These are phyloP conservation scores for Panurus biarmicus DNA, from an alignment of 2,113 vertebrate genomes.

Conservation along the genomic window DNA sequence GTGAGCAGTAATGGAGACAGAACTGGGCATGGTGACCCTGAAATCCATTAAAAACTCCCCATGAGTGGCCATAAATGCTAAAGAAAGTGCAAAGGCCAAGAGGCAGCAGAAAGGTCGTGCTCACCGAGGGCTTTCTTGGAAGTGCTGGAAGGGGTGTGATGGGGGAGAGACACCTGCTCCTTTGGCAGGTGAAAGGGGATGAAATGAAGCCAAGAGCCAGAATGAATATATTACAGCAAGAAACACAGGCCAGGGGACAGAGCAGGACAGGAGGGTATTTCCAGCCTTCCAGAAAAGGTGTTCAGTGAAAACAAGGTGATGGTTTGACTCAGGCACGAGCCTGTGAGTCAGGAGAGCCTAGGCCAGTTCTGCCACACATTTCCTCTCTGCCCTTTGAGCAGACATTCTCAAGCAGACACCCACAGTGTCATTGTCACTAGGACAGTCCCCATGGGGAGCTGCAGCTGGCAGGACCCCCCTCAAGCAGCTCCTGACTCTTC, in stretches of 20 bases:
- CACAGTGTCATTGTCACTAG: neutral
- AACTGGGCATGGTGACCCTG: neutral
- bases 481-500: neutral
- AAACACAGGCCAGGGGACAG: neutral
- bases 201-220: neutral
- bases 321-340: neutral
- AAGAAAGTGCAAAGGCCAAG: neutral
- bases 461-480: neutral
- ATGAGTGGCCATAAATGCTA: neutral
- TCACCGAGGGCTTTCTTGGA: neutral
- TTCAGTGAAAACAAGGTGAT: neutral
- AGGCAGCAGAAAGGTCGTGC: fast-evolving
- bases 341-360: neutral
- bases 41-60: neutral
- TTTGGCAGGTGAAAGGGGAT: neutral
- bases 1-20: neutral
- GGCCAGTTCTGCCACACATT: neutral
- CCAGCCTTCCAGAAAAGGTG: conserved; percentile 25
- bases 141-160: neutral
- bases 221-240: neutral
- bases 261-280: neutral
- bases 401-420: neutral
- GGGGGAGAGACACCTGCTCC: neutral
- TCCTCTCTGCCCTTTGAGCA: neutral
- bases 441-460: neutral